Evolutionary conservation across 1,140 invertebrate genomes (phyloP), one percentile per base, ranked within the genome.

Genomic region (Rhysida immarginata): DNA sequence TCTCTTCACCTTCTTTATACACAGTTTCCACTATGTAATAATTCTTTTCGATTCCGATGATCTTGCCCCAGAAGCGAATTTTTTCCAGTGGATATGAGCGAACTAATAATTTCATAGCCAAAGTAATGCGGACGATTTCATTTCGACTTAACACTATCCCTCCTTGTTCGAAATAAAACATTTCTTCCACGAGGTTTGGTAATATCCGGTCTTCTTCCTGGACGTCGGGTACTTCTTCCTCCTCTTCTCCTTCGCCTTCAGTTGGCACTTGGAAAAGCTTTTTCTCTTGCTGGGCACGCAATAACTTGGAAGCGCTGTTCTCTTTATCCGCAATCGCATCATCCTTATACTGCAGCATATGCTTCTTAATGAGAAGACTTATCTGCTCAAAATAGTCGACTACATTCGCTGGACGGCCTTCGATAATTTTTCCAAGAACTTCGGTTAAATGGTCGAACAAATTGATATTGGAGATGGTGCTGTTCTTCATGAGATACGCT

Each of bases 1-100:
- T 58, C 41, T 64, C 60, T 16, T 63, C 60, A 0, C 51, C 59
- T n/a, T 61, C 59, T n/a, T 55, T 35, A 24, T 61, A 55, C 13
- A 63, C 60, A 13, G 59, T 56, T 41, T 65, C 63, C 1, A 57
- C 60, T 14, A 65, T 45, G 11, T 61, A 61, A 57, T 64, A 65
- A 56, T 62, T 60, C 2, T 46, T 20, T n/a, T 35, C 41, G 2
- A 50, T 53, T 2, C 64, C 64, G 20, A 62, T 56, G 2, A 65
- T 57, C 43, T 63, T 63, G 0, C 64, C 64, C 64, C 64, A 65
- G 50, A 64, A 64, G 26, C 46, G 18, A 16, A 58, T 21, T 16
- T 27, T 50, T 2, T 25, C 5, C 21, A 55, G n/a, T 54, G 14
- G 21, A 25, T 20, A 21, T 14, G 25, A 21, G 21, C 13, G 5